Base-by-base conservation (phyloP, 2,113 vertebrate genomes). In the Phaethornis superciliosus region DNA sequence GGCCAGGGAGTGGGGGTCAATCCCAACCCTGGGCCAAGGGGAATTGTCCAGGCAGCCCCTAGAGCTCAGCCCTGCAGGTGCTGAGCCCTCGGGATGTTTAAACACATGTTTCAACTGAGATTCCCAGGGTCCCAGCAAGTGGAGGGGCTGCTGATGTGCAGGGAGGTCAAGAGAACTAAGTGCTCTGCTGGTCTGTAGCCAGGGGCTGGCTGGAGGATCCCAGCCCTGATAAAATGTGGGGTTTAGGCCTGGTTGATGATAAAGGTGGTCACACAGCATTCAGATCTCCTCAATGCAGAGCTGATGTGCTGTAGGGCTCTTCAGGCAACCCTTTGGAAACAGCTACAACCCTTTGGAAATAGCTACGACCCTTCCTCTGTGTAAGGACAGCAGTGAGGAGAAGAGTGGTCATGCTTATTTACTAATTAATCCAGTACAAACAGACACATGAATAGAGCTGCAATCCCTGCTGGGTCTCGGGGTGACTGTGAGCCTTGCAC, bases 181-280 rank as follows among this genome's bases (percentile, higher is more conserved):
- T 51, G 94, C 81, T 65, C 5, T 1, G 1, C 69, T 81, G 90
- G 69, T 20, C 35, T 51, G 55, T 0, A 27, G 81, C 92, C 60
- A 52, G 46, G 55, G 81, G 16, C 54, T 78, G 74, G 1, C 24
- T 3, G 56, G 1, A 4, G 40, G 30, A 27, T 19, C 64, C 62
- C 75, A 65, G 1, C 32, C 44, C 44, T 2, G 0, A 1, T 13
- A 4, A 69, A 71, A n/a, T 1, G 49, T 0, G n/a, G 35, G 5
- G 21, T 85, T 85, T 6, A 16, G 23, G 8, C 65, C 47, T 58
- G 6, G 71, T 30, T 14, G 79, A 1, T 8, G 5, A 7, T 13
- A 17, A 0, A 12, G 32, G 32, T 1, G 35, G 10, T 32, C 64
- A 7, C 4, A 2, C 1, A 52, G 60, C 11, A 0, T 35, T 62